Evolutionary conservation across 2,888 invertebrate species (phyloP).

Genomic region (Drosophila anomelani): DNA sequence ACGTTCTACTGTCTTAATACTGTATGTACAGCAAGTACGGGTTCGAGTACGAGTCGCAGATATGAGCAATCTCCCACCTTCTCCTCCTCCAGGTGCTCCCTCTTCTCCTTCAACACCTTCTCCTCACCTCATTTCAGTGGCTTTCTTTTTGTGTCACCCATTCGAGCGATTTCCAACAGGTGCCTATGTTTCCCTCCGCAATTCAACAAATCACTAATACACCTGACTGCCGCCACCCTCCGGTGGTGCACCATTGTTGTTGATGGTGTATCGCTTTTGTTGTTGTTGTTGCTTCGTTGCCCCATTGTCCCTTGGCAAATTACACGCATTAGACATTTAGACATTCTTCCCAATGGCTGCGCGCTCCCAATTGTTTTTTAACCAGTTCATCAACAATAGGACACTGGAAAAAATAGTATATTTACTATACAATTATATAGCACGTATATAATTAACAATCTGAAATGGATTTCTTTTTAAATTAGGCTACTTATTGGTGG

Average conservation of each 20-base stretch:
- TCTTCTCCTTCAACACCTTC: background rate
- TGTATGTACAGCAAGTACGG: conserved; percentile 54
- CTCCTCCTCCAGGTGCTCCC: background rate
- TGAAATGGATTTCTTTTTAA: too few relatives aligned
- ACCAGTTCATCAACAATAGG: conserved; percentile 15
- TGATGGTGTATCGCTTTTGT: conserved; percentile 18
- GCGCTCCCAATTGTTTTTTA: conserved; percentile 56
- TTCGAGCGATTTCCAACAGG: conserved; percentile 60
- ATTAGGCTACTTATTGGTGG: too few relatives aligned
- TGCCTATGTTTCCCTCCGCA: conserved; percentile 16
- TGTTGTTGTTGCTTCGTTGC: conserved; percentile 10
- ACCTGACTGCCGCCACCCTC: conserved; percentile 50
- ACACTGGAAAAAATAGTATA: conserved; percentile 11
- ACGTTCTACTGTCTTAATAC: conserved; percentile 4
- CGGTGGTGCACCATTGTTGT: conserved; percentile 45
- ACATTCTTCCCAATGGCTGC: conserved; percentile 48
- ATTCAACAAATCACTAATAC: conserved; percentile 27
- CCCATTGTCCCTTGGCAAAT: conserved; percentile 57
- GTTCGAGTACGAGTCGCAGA: conserved; percentile 55
- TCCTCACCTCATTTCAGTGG: conserved; percentile 46
- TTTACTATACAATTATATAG: background rate
- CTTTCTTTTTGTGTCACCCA: conserved; percentile 76
- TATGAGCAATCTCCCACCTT: conserved; percentile 16
- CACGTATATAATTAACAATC: too few relatives aligned
- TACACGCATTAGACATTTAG: conserved; percentile 59